phyloP scores from a whole-genome alignment of 1,140 invertebrate species.

The Radopholus similis region DNA sequence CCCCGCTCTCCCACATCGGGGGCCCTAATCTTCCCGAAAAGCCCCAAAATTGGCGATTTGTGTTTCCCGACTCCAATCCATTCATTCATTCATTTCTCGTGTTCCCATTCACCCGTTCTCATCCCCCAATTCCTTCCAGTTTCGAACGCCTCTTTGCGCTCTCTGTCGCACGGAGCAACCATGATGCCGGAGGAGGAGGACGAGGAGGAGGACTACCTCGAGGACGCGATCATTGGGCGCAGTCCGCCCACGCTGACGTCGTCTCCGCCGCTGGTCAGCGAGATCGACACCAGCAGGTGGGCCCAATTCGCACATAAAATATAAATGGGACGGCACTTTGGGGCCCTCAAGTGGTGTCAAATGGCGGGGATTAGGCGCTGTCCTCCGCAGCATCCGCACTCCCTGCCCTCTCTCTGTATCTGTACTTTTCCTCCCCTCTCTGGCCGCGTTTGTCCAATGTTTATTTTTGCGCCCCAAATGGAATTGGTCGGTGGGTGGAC shows the following conservation, averaged over 20 bases:
- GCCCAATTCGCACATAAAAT: neutral
- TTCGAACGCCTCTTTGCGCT: constrained; percentile 22
- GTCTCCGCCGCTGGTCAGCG: constrained; percentile 40
- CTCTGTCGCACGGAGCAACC: neutral
- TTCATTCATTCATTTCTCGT: neutral
- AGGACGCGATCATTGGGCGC: constrained; percentile 18
- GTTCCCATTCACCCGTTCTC: neutral
- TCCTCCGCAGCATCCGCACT: neutral
- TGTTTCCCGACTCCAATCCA: no score
- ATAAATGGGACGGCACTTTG: no score
- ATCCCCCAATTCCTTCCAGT: constrained; percentile 24
- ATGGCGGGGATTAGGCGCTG: neutral
- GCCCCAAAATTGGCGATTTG: no score
- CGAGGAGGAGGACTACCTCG: constrained; percentile 6
- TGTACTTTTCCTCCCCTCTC: neutral
- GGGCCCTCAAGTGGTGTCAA: no score
- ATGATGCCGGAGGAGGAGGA: constrained; percentile 15
- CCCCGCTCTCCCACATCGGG: no score
- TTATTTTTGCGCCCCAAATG: no score
- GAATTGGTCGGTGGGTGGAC: no score
- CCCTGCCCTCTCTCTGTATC: neutral
- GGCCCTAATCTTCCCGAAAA: no score
- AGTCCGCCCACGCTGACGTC: constrained; percentile 44
- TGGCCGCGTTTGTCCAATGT: no score
- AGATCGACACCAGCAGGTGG: constrained; percentile 48